phyloP scores from a whole-genome alignment of 2,113 vertebrate species.

The Seriola rivoliana region DNA sequence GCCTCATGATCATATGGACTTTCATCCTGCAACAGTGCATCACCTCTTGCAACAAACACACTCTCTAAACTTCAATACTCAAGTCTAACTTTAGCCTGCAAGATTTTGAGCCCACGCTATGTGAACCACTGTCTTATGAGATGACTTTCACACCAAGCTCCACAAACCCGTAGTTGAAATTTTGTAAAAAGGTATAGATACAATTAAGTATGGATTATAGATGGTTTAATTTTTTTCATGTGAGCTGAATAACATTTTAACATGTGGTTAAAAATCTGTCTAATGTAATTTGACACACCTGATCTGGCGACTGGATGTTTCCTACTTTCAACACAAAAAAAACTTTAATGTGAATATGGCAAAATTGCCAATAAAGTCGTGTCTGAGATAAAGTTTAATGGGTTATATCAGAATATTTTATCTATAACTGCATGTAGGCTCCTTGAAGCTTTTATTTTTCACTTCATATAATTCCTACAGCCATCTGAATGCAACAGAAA shows the following conservation, averaged over 20 bases:
- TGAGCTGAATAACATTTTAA: neutral
- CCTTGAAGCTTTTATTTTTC: neutral
- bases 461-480: conserved; percentile 11
- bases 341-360: neutral
- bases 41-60: neutral
- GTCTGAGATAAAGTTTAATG: neutral
- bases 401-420: neutral
- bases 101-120: neutral
- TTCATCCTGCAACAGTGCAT: conserved; percentile 3
- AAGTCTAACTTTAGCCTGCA: neutral
- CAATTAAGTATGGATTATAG: no score
- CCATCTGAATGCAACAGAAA: neutral
- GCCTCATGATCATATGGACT: conserved; percentile 15
- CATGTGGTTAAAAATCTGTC: neutral
- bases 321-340: neutral
- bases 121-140: neutral
- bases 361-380: neutral
- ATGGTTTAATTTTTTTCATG: neutral
- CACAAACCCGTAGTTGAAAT: no score
- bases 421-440: neutral
- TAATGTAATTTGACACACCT: neutral
- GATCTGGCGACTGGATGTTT: neutral
- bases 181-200: neutral
- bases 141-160: no score
- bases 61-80: neutral